These are phyloP conservation scores for Indicator maculatus DNA, from an alignment of 2,113 vertebrate genomes.

Conservation along the genomic window DNA sequence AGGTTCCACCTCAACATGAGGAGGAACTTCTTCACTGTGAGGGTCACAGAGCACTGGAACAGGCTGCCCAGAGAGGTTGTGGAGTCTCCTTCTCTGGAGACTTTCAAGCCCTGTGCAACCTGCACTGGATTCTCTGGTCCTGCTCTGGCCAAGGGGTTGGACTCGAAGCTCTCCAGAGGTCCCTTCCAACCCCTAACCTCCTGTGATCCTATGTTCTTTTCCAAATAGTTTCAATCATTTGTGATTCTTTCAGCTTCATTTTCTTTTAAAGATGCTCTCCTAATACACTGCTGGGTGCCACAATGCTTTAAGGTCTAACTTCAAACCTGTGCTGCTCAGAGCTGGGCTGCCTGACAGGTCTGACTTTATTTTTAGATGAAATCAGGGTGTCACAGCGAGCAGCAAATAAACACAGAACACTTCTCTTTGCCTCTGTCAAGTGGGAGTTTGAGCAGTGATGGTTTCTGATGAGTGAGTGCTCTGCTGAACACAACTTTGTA, in stretches of 20 bases:
- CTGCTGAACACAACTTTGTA: background rate
- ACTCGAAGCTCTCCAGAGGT: no score
- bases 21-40: no score
- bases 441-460: slow-evolving; percentile 12
- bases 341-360: background rate
- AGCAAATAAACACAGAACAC: slow-evolving; percentile 14
- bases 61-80: no score
- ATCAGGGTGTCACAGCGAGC: background rate
- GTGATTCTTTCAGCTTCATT: background rate
- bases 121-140: no score
- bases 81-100: no score
- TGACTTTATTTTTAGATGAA: slow-evolving; percentile 26
- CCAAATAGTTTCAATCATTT: background rate
- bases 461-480: background rate
- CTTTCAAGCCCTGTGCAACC: no score
- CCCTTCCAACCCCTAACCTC: no score
- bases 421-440: background rate
- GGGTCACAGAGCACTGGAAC: no score
- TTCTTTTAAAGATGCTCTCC: background rate
- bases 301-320: background rate
- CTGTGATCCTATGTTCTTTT: background rate
- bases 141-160: no score
- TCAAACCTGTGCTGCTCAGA: background rate
- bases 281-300: background rate
- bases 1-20: no score